phyloP scores from a whole-genome alignment of 2,797 vertebrate species.

The Myioborus miniatus region DNA sequence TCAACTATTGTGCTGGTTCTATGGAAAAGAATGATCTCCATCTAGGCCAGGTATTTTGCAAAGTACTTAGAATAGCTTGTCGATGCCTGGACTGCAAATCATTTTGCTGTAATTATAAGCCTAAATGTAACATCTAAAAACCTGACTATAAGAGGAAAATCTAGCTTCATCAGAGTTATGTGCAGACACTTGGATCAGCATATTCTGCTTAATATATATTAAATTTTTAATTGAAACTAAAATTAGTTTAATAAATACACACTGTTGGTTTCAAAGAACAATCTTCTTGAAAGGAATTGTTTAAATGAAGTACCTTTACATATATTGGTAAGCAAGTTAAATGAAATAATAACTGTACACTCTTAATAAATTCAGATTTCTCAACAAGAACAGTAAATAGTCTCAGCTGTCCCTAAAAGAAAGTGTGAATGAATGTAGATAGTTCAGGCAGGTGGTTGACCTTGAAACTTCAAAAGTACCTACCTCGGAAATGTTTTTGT shows the following conservation, averaged over 20 bases:
- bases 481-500: slow-evolving; percentile 99
- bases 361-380: neutral
- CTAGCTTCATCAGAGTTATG: neutral
- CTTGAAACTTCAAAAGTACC: slow-evolving; percentile 23
- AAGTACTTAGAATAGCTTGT: neutral
- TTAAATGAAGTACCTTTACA: neutral
- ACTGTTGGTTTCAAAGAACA: neutral
- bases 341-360: neutral
- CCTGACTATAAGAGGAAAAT: neutral
- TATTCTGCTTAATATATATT: neutral
- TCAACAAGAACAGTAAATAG: neutral
- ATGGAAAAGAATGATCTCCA: neutral
- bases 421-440: slow-evolving; percentile 12
- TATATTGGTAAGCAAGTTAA: neutral
- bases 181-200: neutral
- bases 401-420: neutral
- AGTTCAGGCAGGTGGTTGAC: neutral
- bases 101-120: neutral
- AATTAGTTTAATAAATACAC: neutral
- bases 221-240: neutral
- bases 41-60: neutral
- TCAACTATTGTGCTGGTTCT: neutral
- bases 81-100: rapidly evolving
- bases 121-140: neutral
- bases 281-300: neutral